These are phyloP conservation scores for Lophochroa leadbeateri DNA, from an alignment of 2,113 vertebrate species.

Conservation along the genomic window DNA sequence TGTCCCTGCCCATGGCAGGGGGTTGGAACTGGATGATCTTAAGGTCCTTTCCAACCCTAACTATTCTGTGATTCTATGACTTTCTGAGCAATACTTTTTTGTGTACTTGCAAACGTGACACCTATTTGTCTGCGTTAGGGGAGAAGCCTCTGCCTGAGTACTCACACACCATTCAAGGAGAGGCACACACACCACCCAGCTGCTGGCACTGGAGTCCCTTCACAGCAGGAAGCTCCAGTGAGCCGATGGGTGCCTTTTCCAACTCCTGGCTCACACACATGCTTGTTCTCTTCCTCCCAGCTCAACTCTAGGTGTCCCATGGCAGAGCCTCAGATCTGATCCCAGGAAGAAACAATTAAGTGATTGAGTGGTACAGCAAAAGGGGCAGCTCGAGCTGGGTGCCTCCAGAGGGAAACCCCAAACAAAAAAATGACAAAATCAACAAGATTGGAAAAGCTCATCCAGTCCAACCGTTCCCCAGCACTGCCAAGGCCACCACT, in stretches of 20 bases:
- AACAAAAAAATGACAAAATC: neutral
- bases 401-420: neutral
- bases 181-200: neutral
- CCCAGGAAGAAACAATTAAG: neutral
- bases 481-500: neutral
- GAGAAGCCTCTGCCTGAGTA: neutral
- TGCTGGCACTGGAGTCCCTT: neutral
- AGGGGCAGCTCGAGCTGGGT: neutral
- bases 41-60: neutral
- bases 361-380: neutral
- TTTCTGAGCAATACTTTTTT: neutral
- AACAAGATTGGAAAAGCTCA: too few species aligned
- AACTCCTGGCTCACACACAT: neutral
- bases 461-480: neutral
- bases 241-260: neutral
- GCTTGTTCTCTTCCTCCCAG: neutral
- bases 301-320: neutral
- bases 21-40: neutral
- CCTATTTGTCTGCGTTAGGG: neutral
- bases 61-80: neutral
- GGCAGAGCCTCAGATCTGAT: neutral
- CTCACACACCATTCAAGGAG: neutral
- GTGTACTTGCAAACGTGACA: neutral
- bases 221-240: neutral
- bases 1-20: neutral